Percentiles rank a stretch among this genome's conserved stretches.
phyloP scores from a whole-genome alignment of 1,140 invertebrate species.

The Alviniconcha marisindica region DNA sequence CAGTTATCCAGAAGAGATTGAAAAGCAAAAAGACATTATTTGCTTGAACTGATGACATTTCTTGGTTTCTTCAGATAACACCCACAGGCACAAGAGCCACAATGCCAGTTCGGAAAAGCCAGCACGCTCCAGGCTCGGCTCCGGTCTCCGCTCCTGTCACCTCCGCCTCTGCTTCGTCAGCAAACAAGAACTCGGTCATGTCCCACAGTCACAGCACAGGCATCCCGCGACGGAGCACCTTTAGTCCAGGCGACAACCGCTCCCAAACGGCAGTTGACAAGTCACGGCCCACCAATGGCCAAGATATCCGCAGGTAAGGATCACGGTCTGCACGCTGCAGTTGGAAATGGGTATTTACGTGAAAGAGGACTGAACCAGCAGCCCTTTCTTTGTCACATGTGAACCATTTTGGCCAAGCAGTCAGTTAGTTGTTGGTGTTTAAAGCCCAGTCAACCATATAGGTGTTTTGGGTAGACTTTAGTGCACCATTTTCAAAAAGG shows the following conservation, averaged over 20 bases:
- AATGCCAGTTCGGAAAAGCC: slow-evolving; percentile 65
- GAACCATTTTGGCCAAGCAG: no score
- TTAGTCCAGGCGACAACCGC: slow-evolving; percentile 70
- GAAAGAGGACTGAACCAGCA: no score
- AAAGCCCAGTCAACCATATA: no score
- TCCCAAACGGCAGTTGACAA: slow-evolving; percentile 60
- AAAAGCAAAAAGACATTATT: no score
- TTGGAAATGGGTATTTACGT: no score
- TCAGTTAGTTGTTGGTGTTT: no score
- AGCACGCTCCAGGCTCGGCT: slow-evolving; percentile 54
- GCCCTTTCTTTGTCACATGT: no score
- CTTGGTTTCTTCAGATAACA: slow-evolving; percentile 63
- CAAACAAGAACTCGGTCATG: slow-evolving; percentile 69
- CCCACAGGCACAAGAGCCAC: slow-evolving; percentile 65
- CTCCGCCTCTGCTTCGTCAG: slow-evolving; percentile 53
- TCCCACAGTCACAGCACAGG: slow-evolving; percentile 56
- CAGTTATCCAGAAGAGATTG: no score
- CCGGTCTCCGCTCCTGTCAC: neutral
- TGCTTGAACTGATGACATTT: no score
- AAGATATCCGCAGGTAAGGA: slow-evolving; percentile 67
- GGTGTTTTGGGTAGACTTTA: no score
- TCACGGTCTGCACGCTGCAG: no score
- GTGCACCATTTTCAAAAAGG: no score
- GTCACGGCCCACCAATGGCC: slow-evolving; percentile 68
- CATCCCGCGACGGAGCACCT: slow-evolving; percentile 69